Conservation (phyloP, 1,140 invertebrate genomes). For the Maniola jurtina region DNA sequence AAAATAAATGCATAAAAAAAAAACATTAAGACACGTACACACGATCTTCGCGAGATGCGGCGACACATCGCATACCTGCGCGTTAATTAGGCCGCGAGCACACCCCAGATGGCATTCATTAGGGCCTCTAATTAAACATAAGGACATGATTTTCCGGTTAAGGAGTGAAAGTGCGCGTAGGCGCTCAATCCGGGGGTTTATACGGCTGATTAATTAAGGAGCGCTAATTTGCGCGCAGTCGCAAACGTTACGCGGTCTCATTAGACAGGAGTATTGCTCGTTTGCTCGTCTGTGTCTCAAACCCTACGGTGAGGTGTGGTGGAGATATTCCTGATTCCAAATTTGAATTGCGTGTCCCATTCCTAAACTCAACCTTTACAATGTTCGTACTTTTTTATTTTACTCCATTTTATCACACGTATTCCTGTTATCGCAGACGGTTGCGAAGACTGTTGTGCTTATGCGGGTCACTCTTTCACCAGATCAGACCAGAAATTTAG, state of each 20-base stretch:
- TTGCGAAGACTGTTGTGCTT: too few relatives aligned
- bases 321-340: background rate
- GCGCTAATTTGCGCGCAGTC: slow-evolving; percentile 37
- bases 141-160: slow-evolving; percentile 65
- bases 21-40: slow-evolving; percentile 5
- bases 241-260: slow-evolving; percentile 16
- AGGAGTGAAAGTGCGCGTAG: slow-evolving; percentile 55
- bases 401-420: too few relatives aligned
- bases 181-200: slow-evolving; percentile 39
- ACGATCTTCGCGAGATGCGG: slow-evolving; percentile 14
- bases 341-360: background rate
- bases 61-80: slow-evolving; percentile 36
- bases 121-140: slow-evolving; percentile 63
- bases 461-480: too few relatives aligned
- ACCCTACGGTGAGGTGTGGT: background rate
- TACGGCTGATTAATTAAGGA: slow-evolving; percentile 58
- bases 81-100: slow-evolving; percentile 56
- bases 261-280: background rate
- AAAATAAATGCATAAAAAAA: background rate
- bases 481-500: too few relatives aligned
- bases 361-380: too few relatives aligned
- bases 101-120: slow-evolving; percentile 65
- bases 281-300: background rate
- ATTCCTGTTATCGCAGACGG: too few relatives aligned
- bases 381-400: too few relatives aligned